phyloP scores from a whole-genome alignment of 2,113 vertebrate genomes.

The Loxodonta africana region DNA sequence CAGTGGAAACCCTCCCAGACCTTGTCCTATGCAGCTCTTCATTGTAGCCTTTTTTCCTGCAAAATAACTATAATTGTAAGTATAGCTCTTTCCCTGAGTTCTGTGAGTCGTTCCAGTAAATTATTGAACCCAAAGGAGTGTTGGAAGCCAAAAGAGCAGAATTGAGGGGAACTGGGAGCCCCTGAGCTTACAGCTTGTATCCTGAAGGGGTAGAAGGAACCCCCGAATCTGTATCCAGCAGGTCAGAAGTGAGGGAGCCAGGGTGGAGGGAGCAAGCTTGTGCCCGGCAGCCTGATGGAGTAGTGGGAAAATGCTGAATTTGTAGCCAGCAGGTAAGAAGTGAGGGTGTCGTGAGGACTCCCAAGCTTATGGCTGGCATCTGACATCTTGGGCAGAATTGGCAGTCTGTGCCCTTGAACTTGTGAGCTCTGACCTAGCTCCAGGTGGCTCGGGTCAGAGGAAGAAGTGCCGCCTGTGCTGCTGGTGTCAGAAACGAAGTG shows the following conservation, averaged over 20 bases:
- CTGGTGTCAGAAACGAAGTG: background rate
- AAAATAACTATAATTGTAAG: too few relatives aligned
- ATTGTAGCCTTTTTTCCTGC: too few relatives aligned
- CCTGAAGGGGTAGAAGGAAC: background rate
- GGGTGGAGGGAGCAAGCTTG: background rate
- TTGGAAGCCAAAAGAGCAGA: too few relatives aligned
- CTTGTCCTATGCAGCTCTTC: too few relatives aligned
- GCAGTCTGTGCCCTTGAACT: background rate
- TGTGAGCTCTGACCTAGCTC: background rate
- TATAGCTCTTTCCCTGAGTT: too few relatives aligned
- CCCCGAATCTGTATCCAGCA: background rate
- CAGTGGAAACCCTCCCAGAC: too few relatives aligned
- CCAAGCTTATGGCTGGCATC: background rate
- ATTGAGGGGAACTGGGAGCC: too few relatives aligned
- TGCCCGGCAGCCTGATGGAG: background rate
- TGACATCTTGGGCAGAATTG: background rate
- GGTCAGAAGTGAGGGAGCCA: background rate
- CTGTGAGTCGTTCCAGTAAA: too few relatives aligned
- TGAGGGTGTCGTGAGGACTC: background rate
- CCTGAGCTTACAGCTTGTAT: background rate
- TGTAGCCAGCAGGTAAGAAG: background rate
- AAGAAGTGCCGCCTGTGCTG: background rate
- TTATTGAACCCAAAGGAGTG: too few relatives aligned
- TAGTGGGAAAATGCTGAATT: background rate
- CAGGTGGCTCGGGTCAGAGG: background rate